Evolutionary conservation across 2,888 invertebrate species (phyloP).

Genomic region (Tenthredo livida): DNA sequence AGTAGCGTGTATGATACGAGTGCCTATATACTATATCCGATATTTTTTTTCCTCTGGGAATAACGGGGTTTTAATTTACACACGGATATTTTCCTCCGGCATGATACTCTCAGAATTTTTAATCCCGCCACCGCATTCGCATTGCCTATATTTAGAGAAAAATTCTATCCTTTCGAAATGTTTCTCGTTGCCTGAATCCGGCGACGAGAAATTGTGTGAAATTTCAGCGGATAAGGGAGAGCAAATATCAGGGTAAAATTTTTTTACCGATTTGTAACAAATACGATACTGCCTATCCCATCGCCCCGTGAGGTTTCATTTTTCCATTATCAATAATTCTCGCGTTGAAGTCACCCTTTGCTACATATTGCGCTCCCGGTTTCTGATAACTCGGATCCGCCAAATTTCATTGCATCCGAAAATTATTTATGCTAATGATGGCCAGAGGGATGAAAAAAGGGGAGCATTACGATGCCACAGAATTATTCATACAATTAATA

Average conservation of each 20-base stretch:
- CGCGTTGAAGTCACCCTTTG: not conserved
- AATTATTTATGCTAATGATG: slow-evolving; percentile 5
- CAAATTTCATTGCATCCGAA: not conserved
- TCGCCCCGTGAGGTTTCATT: not conserved
- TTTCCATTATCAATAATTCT: not conserved
- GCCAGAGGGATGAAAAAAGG: not conserved
- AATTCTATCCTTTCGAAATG: not conserved
- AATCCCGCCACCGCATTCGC: not conserved
- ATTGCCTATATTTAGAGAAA: not conserved
- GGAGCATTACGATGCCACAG: not conserved
- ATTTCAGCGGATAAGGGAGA: too few relatives aligned
- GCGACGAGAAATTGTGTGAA: not conserved
- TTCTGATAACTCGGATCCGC: not conserved
- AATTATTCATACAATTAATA: slow-evolving; percentile 30
- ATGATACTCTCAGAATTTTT: not conserved
- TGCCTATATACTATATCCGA: not conserved
- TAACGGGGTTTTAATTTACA: not conserved
- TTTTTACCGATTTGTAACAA: not conserved
- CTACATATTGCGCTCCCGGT: not conserved
- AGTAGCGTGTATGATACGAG: not conserved
- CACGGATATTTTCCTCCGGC: not conserved
- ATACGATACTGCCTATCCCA: too few relatives aligned
- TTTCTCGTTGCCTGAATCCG: not conserved
- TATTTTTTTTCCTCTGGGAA: slow-evolving; percentile 9
- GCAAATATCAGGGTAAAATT: not conserved